Base-by-base conservation (phyloP, 2,888 invertebrate species). In the Epinotia demarniana region DNA sequence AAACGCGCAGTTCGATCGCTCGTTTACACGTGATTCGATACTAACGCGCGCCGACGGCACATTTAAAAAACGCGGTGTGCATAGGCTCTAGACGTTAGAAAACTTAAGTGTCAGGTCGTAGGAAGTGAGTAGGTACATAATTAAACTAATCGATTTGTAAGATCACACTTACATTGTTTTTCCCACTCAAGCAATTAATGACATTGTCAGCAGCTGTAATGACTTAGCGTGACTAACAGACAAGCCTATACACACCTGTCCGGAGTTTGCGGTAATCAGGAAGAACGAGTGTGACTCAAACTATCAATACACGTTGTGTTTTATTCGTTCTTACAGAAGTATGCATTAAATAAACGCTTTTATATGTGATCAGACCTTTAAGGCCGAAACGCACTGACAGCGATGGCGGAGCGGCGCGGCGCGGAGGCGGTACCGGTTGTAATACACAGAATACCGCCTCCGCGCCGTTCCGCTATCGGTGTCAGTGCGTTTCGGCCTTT, bases 141-240 rank as follows among this genome's bases (percentile, higher is more conserved):
- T 49, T 49, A 64, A 64, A 5, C 11, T n/a, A 12, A 67, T 61
- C 53, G 49, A 67, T 58, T 43, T 55, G 43, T 63, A 64, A n/a
- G n/a, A n/a, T 58, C 58, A 60, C 64, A 66, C 60, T 53, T 43
- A 46, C 68, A 68, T 69, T 27, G 49, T 73, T 64, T 70, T 67
- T 55, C 53, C 68, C 3, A 39, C 67, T 49, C 39, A 43, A 23
- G 39, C 57, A 63, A 74, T 74, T 74, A 74, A 57, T 49, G 19
- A 27, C 43, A 74, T 57, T 43, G 61, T 73, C 68, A 68, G 16
- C 68, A 68, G 16, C 39, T 57, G 55, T 53, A 74, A 74, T 68
- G 68, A 55, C 62, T 62, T 74, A 12, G 69, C 73, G 73, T 74
- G 73, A 69, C 69, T 69, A 58, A 69, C 58, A 72, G 63, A 64